Evolutionary conservation across 2,888 invertebrate genomes (phyloP).

Genomic region (Himalopsyche anomala): DNA sequence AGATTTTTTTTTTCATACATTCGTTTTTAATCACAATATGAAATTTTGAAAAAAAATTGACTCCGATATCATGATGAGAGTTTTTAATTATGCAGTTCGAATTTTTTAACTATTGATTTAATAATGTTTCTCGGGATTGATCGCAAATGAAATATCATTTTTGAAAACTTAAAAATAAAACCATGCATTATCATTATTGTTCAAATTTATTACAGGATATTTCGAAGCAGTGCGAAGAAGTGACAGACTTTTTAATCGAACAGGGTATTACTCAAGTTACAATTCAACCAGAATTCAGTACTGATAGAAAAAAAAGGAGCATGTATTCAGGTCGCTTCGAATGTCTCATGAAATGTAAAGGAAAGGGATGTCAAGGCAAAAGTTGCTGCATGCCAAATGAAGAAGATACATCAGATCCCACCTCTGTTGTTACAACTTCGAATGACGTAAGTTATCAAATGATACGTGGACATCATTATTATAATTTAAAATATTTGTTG

Average conservation of each 20-base stretch:
- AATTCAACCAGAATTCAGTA: constrained; percentile 88
- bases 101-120: no score
- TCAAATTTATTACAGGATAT: constrained; percentile 58
- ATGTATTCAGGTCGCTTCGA: constrained; percentile 26
- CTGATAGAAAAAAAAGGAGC: constrained; percentile 31
- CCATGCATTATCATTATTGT: background rate
- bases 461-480: no score
- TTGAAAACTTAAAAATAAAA: background rate
- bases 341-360: constrained; percentile 63
- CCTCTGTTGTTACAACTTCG: constrained; percentile 25
- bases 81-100: no score
- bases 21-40: no score
- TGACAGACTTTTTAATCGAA: constrained; percentile 85
- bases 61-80: no score
- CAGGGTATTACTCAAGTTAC: constrained; percentile 91
- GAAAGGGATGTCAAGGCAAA: constrained; percentile 59
- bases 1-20: no score
- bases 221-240: constrained; percentile 72
- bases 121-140: no score
- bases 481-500: no score
- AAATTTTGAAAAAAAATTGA: no score
- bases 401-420: background rate
- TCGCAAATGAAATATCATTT: no score
- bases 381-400: constrained; percentile 56
- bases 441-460: background rate